phyloP scores from a whole-genome alignment of 2,888 invertebrate species.

The Poecilus cupreus region DNA sequence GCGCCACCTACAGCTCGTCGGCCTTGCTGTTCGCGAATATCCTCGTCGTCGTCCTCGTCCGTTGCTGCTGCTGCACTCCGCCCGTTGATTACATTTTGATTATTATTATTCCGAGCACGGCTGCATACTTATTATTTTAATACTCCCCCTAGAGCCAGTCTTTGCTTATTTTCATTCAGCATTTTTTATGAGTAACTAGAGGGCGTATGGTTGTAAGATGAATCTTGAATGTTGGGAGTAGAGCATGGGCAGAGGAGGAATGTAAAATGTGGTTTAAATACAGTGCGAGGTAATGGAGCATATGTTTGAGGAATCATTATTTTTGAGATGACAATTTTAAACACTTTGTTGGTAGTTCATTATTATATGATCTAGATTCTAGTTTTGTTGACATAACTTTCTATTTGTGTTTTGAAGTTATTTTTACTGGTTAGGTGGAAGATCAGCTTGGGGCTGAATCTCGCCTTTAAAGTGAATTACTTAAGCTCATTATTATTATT shows the following conservation, averaged over 20 bases:
- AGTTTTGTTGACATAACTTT: no score
- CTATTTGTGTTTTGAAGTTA: no score
- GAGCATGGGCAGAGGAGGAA: background rate
- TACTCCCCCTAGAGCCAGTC: conserved; percentile 52
- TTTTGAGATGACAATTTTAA: conserved; percentile 2
- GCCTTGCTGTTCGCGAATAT: conserved; percentile 21
- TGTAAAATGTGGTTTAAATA: conserved; percentile 24
- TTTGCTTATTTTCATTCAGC: conserved; percentile 47
- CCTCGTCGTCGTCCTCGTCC: conserved; percentile 4
- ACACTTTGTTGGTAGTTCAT: background rate
- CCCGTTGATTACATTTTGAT: conserved; percentile 58
- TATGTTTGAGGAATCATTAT: background rate
- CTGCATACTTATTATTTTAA: conserved; percentile 59
- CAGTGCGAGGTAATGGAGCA: background rate
- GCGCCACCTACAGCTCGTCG: background rate
- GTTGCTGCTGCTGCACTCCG: background rate
- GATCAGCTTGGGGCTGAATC: no score
- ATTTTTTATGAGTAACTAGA: conserved; percentile 49
- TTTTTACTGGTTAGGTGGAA: no score
- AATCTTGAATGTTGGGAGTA: conserved; percentile 10
- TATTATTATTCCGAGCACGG: conserved; percentile 56
- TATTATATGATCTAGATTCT: no score
- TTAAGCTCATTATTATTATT: no score
- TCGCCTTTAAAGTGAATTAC: no score
- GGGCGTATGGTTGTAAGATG: conserved; percentile 42